Conservation (phyloP, 2,888 invertebrate species). For the Autographa gamma region DNA sequence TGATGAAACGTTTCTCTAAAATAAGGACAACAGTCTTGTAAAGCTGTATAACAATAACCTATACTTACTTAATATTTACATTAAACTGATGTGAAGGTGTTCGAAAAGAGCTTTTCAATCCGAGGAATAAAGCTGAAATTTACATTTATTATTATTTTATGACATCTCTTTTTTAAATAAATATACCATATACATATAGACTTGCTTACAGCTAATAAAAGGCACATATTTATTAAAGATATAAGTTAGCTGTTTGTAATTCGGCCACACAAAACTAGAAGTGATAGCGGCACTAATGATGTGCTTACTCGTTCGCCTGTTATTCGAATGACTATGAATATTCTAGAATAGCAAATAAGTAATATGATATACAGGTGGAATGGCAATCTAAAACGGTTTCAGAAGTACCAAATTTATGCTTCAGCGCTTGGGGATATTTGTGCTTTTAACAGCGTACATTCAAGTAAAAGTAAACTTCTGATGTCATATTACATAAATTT, state of each 20-base stretch:
- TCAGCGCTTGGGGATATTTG: slow-evolving; percentile 32
- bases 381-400: slow-evolving; percentile 25
- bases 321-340: slow-evolving; percentile 42
- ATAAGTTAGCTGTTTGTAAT: slow-evolving; percentile 41
- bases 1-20: slow-evolving; percentile 68
- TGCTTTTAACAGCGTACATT: slow-evolving; percentile 9
- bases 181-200: slow-evolving; percentile 59
- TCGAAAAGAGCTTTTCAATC: slow-evolving; percentile 29
- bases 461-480: background rate
- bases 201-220: slow-evolving; percentile 72
- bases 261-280: slow-evolving; percentile 26
- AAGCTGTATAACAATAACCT: slow-evolving; percentile 63
- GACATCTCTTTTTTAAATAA: slow-evolving; percentile 40
- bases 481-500: slow-evolving; percentile 16
- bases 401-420: slow-evolving; percentile 30
- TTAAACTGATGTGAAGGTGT: slow-evolving; percentile 47
- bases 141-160: slow-evolving; percentile 25
- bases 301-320: slow-evolving; percentile 17
- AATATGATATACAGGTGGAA: slow-evolving; percentile 40
- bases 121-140: slow-evolving; percentile 57
- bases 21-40: slow-evolving; percentile 79
- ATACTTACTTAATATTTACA: slow-evolving; percentile 55
- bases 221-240: slow-evolving; percentile 70
- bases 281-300: slow-evolving; percentile 11
- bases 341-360: slow-evolving; percentile 24